phyloP scores from a whole-genome alignment of 2,888 invertebrate species.

The Scaeva pyrastri region DNA sequence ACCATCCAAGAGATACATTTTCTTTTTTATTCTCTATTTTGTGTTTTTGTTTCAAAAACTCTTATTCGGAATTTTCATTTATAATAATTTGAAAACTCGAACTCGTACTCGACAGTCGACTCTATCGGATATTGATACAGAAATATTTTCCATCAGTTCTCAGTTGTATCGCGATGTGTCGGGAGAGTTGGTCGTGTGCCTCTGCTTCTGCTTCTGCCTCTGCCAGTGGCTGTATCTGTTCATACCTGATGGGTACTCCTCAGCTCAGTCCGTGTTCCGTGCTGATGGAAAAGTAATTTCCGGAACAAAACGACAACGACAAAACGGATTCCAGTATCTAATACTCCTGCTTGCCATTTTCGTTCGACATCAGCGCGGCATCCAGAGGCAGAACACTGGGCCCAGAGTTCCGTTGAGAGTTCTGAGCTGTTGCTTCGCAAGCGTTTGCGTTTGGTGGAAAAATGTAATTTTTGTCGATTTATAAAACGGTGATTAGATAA shows the following conservation, averaged over 20 bases:
- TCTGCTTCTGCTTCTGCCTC: no score
- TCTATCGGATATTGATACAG: constrained; percentile 61
- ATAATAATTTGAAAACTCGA: constrained; percentile 57
- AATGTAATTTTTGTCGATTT: constrained; percentile 59
- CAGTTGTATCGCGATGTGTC: constrained; percentile 25
- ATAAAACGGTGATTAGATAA: constrained; percentile 73
- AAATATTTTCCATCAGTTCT: constrained; percentile 64
- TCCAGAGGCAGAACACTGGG: neutral
- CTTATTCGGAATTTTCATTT: constrained; percentile 47
- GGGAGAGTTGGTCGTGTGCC: constrained; percentile 34
- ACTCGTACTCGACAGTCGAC: no score
- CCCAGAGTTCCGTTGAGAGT: neutral
- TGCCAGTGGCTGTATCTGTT: no score
- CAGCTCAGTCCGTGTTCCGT: constrained; percentile 3
- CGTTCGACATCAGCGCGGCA: constrained; percentile 15
- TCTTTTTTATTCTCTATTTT: constrained; percentile 4
- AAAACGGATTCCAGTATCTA: neutral
- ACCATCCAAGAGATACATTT: constrained; percentile 23
- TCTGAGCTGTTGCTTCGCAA: neutral
- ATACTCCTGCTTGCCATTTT: constrained; percentile 8
- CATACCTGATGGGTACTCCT: no score
- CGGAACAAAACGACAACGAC: constrained; percentile 60
- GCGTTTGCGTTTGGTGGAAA: constrained; percentile 24
- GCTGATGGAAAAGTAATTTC: constrained; percentile 73
- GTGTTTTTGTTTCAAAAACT: constrained; percentile 43